Conservation (phyloP, 1,140 invertebrate species). For the Atta cephalotes region DNA sequence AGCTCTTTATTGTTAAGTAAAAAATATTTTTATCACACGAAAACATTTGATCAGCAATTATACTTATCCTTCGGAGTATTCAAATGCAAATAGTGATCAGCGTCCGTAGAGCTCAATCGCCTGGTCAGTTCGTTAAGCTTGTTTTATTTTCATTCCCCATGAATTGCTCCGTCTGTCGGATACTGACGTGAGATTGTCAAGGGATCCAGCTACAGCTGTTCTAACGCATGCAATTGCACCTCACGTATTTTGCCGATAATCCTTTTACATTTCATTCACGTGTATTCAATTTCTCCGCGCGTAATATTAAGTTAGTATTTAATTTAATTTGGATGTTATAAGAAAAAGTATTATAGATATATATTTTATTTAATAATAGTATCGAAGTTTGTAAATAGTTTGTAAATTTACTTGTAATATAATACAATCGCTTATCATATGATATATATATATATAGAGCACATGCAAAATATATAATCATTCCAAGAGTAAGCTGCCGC, state of each 20-base stretch:
- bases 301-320: background rate
- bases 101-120: constrained; percentile 2
- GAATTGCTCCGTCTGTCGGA: constrained; percentile 33
- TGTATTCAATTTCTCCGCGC: background rate
- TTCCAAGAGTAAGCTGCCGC: background rate
- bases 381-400: background rate
- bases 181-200: constrained; percentile 13
- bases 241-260: constrained; percentile 37
- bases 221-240: background rate
- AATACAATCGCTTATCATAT: too few relatives aligned
- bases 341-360: too few relatives aligned
- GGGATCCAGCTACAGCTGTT: background rate
- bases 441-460: too few relatives aligned
- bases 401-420: background rate
- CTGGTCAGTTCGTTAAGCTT: constrained; percentile 49
- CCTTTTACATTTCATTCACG: background rate
- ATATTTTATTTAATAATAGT: background rate
- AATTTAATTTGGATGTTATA: background rate
- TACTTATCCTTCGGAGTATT: constrained; percentile 25
- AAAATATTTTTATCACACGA: constrained; percentile 39
- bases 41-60: constrained; percentile 37
- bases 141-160: constrained; percentile 51
- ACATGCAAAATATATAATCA: background rate
- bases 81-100: constrained; percentile 50
- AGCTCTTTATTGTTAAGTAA: background rate